Evolutionary conservation across 2,113 vertebrate genomes (phyloP).

Genomic region (Leuciscus idus): DNA sequence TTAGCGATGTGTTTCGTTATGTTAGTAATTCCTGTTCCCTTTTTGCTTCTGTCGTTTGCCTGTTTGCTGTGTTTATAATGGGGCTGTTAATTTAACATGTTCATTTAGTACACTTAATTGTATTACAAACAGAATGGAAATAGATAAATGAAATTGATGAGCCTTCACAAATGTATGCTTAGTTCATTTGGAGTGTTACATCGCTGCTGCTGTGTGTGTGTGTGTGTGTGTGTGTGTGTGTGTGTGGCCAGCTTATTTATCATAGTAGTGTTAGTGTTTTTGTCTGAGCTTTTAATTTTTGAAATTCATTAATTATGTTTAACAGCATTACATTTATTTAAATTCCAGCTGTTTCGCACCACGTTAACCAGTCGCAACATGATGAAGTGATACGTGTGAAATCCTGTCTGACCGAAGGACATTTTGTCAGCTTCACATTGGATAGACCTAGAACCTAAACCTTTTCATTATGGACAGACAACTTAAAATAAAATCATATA

Average conservation of each 20-base stretch:
- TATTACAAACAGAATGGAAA: not conserved
- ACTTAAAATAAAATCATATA: not conserved
- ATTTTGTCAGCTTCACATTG: slow-evolving; percentile 14
- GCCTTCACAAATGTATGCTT: slow-evolving; percentile 56
- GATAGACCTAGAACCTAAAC: not conserved
- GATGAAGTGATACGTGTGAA: not conserved
- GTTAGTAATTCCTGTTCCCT: slow-evolving; percentile 64
- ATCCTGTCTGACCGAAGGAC: not conserved
- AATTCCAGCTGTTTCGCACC: not conserved
- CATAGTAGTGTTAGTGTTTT: not conserved
- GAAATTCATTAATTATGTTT: not conserved
- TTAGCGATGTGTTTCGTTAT: slow-evolving; percentile 47
- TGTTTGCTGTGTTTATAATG: not conserved
- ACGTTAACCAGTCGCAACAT: not conserved
- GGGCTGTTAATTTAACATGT: not conserved
- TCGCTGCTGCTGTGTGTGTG: not conserved
- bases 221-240: not conserved
- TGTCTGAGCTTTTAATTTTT: not conserved
- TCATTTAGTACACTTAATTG: not conserved
- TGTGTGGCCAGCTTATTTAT: not conserved
- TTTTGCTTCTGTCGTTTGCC: slow-evolving; percentile 24
- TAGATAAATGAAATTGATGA: not conserved
- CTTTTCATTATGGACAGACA: not conserved
- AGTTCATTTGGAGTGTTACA: slow-evolving; percentile 50
- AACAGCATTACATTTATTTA: not conserved